Evolutionary conservation across 2,888 invertebrate genomes (phyloP), one percentile per base, ranked within the genome.

Genomic region (Scelioninae gen. 2): DNA sequence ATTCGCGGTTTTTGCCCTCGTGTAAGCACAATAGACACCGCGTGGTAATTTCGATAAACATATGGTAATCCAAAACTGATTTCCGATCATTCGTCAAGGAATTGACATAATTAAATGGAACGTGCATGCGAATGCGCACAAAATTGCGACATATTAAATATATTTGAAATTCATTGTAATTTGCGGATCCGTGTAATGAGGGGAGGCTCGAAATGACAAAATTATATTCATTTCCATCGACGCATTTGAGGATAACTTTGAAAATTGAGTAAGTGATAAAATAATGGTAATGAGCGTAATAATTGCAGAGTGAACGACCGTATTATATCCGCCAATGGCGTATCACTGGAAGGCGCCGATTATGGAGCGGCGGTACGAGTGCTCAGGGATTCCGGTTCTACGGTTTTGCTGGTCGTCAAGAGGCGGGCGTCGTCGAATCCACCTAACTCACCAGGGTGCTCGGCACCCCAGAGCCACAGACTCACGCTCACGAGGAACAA

Each of bases 281-380:
- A 53, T 31, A 16, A n/a, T n/a, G n/a, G 11, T 52, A 41, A 55
- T 16, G 37, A 45, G 15, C 9, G 18, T 2, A 39, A 64, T 71
- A 3, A 60, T 82, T 87, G 18, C 89, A 98, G 98, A 88, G 96
- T 98, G 37, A 98, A 98, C 87, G 98, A 99, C 88, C 91, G 98
- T 77, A 97, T 99, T 82, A 93, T 98, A 77, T 95, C 96, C 63
- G 98, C 97, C 16, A 99, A 99, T 87, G 96, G 97, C 13, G 93
- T 97, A 39, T 95, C 96, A 0, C 88, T 99, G 79, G 98, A 98
- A 86, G 97, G 97, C 86, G 98, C 98, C 58, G 98, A 98, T 86
- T 98, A 99, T 84, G 95, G 94, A 10, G 93, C 95, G 0, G 96
- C 96, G 0, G 96, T 96, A 63, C 95, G 96, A 83, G 96, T 96